These are phyloP conservation scores for Dendrocincla tyrannina DNA, from an alignment of 2,797 vertebrate genomes.

Conservation along the genomic window DNA sequence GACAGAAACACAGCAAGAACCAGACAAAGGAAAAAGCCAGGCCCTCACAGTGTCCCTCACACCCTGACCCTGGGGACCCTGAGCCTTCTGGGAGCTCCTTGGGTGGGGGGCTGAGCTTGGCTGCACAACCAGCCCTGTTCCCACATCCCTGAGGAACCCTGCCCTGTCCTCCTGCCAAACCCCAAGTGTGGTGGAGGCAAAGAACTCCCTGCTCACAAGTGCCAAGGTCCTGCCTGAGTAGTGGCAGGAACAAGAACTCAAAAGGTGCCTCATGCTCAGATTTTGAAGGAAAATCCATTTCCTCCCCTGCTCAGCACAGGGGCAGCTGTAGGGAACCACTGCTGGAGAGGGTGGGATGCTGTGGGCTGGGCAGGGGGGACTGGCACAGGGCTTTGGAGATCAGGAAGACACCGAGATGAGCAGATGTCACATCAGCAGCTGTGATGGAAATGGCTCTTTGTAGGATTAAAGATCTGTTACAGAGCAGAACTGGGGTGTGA, in stretches of 20 bases:
- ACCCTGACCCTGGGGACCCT: fast-evolving
- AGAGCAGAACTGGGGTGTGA: neutral
- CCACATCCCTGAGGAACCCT: fast-evolving
- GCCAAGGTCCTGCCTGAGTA: fast-evolving
- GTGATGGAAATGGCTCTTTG: neutral
- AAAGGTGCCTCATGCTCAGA: neutral
- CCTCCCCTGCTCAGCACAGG: neutral
- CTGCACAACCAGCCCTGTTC: neutral
- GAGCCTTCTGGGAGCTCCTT: neutral
- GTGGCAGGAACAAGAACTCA: neutral
- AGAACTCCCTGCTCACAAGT: fast-evolving
- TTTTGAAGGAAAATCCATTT: neutral
- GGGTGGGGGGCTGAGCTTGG: neutral
- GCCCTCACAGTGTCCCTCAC: neutral
- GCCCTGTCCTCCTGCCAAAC: neutral
- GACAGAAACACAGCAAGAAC: neutral
- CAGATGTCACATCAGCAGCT: neutral
- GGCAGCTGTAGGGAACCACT: neutral
- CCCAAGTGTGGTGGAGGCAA: neutral
- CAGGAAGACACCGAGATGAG: neutral
- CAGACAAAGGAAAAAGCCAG: neutral
- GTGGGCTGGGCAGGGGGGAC: neutral
- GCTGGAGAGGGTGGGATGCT: fast-evolving
- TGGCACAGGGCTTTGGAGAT: neutral
- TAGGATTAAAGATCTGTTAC: neutral